Evolutionary conservation across 2,888 invertebrate genomes (phyloP).

Genomic region (Dicycla oo): DNA sequence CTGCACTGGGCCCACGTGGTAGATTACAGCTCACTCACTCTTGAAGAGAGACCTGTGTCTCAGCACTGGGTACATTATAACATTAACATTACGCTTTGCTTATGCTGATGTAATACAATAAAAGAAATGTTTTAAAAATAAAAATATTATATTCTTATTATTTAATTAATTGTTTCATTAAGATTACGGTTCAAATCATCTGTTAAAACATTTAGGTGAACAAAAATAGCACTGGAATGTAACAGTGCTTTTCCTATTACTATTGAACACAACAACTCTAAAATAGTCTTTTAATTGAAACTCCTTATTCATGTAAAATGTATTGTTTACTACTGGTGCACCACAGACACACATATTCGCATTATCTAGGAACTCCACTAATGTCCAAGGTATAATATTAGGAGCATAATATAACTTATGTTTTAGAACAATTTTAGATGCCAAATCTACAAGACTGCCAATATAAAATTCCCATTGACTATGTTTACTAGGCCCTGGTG

Average conservation of each 20-base stretch:
- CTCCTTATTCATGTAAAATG: conserved; percentile 75
- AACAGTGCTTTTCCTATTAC: conserved; percentile 78
- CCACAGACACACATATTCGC: conserved; percentile 92
- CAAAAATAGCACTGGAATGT: conserved; percentile 92
- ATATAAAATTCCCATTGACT: conserved; percentile 83
- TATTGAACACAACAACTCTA: conserved; percentile 81
- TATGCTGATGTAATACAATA: conserved; percentile 30
- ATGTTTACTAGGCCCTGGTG: conserved; percentile 49
- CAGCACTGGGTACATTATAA: too few relatives aligned
- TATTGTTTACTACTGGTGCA: conserved; percentile 81
- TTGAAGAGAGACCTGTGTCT: too few relatives aligned
- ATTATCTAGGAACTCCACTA: conserved; percentile 91
- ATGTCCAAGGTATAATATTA: conserved; percentile 90
- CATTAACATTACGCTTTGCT: too few relatives aligned
- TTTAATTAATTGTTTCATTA: conserved; percentile 42
- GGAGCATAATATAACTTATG: conserved; percentile 89
- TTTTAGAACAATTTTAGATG: conserved; percentile 89
- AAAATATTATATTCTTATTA: conserved; percentile 54
- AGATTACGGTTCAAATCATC: conserved; percentile 40
- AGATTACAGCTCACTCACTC: too few relatives aligned
- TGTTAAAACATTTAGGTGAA: conserved; percentile 87
- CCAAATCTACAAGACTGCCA: conserved; percentile 88
- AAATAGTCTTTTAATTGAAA: conserved; percentile 82
- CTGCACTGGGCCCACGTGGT: too few relatives aligned
- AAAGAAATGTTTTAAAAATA: conserved; percentile 28